Conservation (phyloP, 2,888 invertebrate genomes). For the Thalpophila matura region DNA sequence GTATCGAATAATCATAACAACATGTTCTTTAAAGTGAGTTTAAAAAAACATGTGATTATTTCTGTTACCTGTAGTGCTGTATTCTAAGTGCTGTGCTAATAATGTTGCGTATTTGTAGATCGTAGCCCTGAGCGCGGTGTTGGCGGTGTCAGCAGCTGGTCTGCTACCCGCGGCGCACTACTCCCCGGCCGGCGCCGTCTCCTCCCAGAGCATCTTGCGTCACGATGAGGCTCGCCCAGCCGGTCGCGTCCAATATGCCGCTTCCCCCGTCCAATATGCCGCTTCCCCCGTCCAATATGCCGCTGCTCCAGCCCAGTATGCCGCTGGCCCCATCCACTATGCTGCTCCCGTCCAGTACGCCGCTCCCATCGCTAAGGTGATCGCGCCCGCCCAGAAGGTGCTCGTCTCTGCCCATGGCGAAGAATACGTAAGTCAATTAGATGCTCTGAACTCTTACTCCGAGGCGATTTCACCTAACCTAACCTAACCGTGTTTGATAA, state of each 20-base stretch:
- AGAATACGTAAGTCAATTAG: slow-evolving; percentile 72
- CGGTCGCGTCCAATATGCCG: slow-evolving; percentile 61
- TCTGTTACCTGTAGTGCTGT: too few species aligned
- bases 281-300: slow-evolving; percentile 63
- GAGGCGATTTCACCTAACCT: rapidly evolving
- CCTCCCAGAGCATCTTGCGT: slow-evolving; percentile 84
- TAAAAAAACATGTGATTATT: slow-evolving; percentile 1
- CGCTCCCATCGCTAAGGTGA: slow-evolving; percentile 71
- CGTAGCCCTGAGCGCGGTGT: slow-evolving; percentile 76
- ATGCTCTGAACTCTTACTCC: not conserved
- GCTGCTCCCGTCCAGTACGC: slow-evolving; percentile 69
- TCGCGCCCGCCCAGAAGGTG: slow-evolving; percentile 67
- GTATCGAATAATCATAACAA: slow-evolving; percentile 70
- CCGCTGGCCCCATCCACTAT: slow-evolving; percentile 67
- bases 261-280: slow-evolving; percentile 61
- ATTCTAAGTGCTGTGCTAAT: slow-evolving; percentile 3
- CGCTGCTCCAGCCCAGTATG: slow-evolving; percentile 66
- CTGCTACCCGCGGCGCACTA: slow-evolving; percentile 82
- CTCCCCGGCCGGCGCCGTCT: slow-evolving; percentile 79
- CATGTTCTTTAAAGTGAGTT: slow-evolving; percentile 86
- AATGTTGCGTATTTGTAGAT: slow-evolving; percentile 69
- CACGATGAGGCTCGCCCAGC: slow-evolving; percentile 73
- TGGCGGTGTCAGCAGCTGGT: slow-evolving; percentile 81
- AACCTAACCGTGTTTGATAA: slow-evolving; percentile 16
- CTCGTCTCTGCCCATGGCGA: slow-evolving; percentile 70